Evolutionary conservation across 2,113 vertebrate species (phyloP).

Genomic region (Nothoprocta pentlandii): DNA sequence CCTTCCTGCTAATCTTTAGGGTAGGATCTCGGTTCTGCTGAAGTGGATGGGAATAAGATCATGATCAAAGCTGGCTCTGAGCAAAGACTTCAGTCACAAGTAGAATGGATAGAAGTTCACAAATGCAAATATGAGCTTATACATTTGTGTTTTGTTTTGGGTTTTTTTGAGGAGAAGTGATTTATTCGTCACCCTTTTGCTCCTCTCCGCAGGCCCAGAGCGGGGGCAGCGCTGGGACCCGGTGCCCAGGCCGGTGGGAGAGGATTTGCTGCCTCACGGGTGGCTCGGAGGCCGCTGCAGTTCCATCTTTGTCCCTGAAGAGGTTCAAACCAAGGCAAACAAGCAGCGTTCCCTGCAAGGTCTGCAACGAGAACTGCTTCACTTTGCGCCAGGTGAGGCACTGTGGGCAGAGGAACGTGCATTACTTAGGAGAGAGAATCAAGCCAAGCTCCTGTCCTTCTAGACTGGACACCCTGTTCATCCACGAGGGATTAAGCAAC

Average conservation of each 20-base stretch:
- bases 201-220: not conserved
- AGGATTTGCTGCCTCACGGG: not conserved
- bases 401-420: not conserved
- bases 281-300: not conserved
- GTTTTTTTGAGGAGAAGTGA: not conserved
- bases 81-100: not conserved
- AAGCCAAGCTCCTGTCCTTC: not conserved
- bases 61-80: not conserved
- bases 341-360: slow-evolving; percentile 28
- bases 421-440: not conserved
- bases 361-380: slow-evolving; percentile 4
- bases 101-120: not conserved
- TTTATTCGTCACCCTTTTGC: not conserved
- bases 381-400: not conserved
- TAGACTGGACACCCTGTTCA: not conserved
- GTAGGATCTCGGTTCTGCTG: not conserved
- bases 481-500: not conserved
- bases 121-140: not conserved
- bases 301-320: not conserved
- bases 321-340: slow-evolving; percentile 33
- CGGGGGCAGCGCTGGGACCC: not conserved
- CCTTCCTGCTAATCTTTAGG: not conserved
- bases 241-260: not conserved
- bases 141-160: too few relatives aligned
- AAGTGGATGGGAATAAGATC: not conserved